Conservation (phyloP, 1,140 invertebrate species). For the Episyrphus balteatus region DNA sequence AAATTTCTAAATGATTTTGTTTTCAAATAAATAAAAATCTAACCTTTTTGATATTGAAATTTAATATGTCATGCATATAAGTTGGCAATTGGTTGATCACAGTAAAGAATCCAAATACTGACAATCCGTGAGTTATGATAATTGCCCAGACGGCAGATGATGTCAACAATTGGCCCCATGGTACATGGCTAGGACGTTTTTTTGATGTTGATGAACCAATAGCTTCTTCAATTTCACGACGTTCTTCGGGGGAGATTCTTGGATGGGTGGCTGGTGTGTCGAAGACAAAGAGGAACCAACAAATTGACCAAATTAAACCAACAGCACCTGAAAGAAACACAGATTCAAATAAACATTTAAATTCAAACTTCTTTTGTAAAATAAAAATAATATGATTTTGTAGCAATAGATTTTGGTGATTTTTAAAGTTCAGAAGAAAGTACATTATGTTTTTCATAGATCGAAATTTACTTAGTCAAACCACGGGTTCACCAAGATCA, state of each 20-base stretch:
- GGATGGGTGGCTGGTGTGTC: slow-evolving; percentile 80
- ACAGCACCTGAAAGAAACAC: slow-evolving; percentile 40
- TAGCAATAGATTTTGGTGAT: no score
- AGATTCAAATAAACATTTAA: no score
- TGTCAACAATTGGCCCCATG: slow-evolving; percentile 68
- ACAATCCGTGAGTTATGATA: slow-evolving; percentile 76
- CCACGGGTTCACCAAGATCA: no score
- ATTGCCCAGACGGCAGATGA: slow-evolving; percentile 87
- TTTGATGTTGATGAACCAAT: slow-evolving; percentile 47
- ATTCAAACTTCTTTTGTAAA: no score
- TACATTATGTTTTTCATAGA: no score
- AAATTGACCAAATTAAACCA: slow-evolving; percentile 67
- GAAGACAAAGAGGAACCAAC: slow-evolving; percentile 76
- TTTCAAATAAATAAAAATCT: no score
- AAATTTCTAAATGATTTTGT: no score
- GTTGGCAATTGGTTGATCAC: slow-evolving; percentile 87
- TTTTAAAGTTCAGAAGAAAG: no score
- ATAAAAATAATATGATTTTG: no score
- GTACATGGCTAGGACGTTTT: slow-evolving; percentile 54
- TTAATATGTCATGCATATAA: slow-evolving; percentile 82
- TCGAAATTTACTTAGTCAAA: no score
- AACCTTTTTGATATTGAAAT: slow-evolving; percentile 78
- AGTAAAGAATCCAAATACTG: slow-evolving; percentile 92
- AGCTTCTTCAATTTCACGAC: slow-evolving; percentile 64
- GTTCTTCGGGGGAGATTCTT: slow-evolving; percentile 68